Percentiles rank a stretch among this genome's conserved stretches.
These are phyloP conservation scores for Lagria hirta DNA, from an alignment of 2,888 invertebrate species.

Conservation along the genomic window DNA sequence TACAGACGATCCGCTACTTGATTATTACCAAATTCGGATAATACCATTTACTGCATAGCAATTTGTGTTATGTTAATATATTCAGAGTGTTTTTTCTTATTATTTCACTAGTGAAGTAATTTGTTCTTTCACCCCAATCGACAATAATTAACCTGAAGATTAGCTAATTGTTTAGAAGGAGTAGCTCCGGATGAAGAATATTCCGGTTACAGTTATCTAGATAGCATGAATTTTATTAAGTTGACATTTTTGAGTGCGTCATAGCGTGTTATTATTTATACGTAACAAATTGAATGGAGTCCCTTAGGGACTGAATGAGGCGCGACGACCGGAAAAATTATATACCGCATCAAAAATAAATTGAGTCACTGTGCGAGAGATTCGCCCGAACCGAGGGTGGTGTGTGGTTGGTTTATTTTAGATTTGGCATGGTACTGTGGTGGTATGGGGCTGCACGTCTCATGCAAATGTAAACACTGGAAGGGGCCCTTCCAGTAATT, in stretches of 20 bases:
- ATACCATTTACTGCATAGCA: too few relatives aligned
- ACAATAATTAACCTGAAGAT: too few relatives aligned
- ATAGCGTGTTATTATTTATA: slow-evolving; percentile 43
- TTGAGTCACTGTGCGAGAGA: slow-evolving; percentile 40
- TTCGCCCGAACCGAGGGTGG: slow-evolving; percentile 19
- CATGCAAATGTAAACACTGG: slow-evolving; percentile 37
- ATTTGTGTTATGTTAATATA: too few relatives aligned
- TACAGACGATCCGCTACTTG: too few relatives aligned
- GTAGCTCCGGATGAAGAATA: too few relatives aligned
- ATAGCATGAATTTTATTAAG: slow-evolving; percentile 27
- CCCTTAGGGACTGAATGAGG: slow-evolving; percentile 37
- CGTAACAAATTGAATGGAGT: slow-evolving; percentile 44
- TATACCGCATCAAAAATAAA: slow-evolving; percentile 51
- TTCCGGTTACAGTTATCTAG: too few relatives aligned
- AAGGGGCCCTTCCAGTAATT: slow-evolving; percentile 35
- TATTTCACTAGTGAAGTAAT: too few relatives aligned
- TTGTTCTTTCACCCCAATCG: too few relatives aligned
- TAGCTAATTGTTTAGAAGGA: too few relatives aligned
- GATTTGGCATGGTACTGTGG: slow-evolving; percentile 34
- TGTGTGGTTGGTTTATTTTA: slow-evolving; percentile 36
- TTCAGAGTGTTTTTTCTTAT: too few relatives aligned
- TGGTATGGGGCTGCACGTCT: slow-evolving; percentile 27
- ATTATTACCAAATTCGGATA: too few relatives aligned
- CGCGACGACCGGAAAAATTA: slow-evolving; percentile 49
- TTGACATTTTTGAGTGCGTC: slow-evolving; percentile 32